Percentiles rank a stretch among this genome's conserved stretches.
Evolutionary conservation across 2,797 vertebrate genomes (phyloP).

Genomic region (Pempheris klunzingeri): DNA sequence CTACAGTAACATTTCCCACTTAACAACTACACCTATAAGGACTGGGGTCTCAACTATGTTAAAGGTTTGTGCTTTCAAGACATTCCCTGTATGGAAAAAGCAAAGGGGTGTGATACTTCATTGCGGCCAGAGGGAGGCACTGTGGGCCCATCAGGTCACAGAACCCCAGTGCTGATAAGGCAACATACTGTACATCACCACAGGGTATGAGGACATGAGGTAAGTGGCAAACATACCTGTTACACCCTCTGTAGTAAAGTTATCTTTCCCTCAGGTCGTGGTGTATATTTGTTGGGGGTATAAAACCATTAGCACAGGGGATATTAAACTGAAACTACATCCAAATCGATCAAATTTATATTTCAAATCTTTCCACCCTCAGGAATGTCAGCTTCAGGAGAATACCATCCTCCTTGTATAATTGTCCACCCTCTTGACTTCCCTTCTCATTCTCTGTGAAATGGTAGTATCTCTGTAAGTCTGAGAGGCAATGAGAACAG

Average conservation of each 20-base stretch:
- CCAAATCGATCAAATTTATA: constrained; percentile 31
- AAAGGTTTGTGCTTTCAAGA: constrained; percentile 86
- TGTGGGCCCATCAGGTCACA: constrained; percentile 54
- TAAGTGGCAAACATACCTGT: constrained; percentile 36
- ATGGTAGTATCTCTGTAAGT: constrained; percentile 14
- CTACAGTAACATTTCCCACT: constrained; percentile 53
- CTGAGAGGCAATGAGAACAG: constrained; percentile 31
- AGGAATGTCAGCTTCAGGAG: constrained; percentile 29
- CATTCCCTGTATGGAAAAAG: constrained; percentile 74
- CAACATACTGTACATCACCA: constrained; percentile 70
- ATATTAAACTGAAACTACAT: constrained; percentile 41
- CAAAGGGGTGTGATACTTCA: constrained; percentile 61
- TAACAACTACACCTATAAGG: constrained; percentile 45
- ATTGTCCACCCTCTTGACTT: constrained; percentile 7
- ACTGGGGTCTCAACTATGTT: constrained; percentile 53
- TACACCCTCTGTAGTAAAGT: constrained; percentile 4
- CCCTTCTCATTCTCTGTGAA: constrained; percentile 16
- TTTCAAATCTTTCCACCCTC: constrained; percentile 5
- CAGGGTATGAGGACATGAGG: constrained; percentile 54
- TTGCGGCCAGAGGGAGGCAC: constrained; percentile 70
- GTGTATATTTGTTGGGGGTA: constrained; percentile 26
- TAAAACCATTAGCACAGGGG: constrained; percentile 52
- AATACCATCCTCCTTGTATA: constrained; percentile 1
- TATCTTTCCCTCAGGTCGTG: constrained; percentile 26
- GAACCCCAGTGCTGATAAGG: constrained; percentile 68